Conservation (phyloP, 2,797 vertebrate species). For the Clarias platycephalus region DNA sequence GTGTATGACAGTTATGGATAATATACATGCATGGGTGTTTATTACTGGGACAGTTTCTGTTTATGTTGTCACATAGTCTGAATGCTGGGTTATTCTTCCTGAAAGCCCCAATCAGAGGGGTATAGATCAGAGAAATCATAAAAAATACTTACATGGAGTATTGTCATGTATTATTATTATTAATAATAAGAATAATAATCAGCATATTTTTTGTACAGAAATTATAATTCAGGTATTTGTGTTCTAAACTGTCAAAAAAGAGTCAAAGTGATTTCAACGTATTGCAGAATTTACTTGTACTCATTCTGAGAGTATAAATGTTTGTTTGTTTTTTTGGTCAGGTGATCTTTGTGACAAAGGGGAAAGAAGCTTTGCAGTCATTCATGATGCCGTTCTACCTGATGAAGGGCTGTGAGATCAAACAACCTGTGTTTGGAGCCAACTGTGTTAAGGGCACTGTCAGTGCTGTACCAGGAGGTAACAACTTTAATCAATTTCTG, state of each 20-base stretch:
- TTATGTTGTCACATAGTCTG: neutral
- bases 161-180: neutral
- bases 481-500: neutral
- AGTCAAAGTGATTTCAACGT: neutral
- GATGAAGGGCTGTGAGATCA: conserved; percentile 94
- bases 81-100: neutral
- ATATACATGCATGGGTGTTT: no score
- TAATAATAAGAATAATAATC: neutral
- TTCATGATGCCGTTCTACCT: conserved; percentile 98
- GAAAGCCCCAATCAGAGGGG: neutral
- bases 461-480: conserved; percentile 89
- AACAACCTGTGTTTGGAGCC: conserved; percentile 93
- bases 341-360: conserved; percentile 94
- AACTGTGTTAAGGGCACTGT: conserved; percentile 93
- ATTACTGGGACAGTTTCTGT: neutral
- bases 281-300: neutral
- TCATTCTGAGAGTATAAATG: neutral
- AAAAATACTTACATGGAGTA: neutral
- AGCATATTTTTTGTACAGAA: neutral
- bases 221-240: neutral
- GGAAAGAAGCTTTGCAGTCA: conserved; percentile 86
- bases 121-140: neutral
- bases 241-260: neutral
- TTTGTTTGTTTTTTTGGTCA: conserved; percentile 58
- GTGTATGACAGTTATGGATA: neutral